phyloP scores from a whole-genome alignment of 2,113 vertebrate genomes.

The Astatoreochromis straeleni region DNA sequence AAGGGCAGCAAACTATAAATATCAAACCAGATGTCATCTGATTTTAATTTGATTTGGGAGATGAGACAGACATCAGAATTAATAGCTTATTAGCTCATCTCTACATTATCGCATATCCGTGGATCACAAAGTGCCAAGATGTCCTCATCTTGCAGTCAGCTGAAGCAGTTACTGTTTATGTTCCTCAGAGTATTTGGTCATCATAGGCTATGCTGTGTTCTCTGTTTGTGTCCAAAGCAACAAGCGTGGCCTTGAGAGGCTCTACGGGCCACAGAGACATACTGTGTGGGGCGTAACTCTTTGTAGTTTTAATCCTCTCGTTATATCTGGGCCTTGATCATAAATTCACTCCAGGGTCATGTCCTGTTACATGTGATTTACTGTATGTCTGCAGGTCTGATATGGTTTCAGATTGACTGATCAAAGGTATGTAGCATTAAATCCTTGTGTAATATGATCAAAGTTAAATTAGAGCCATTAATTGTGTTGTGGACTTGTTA shows the following conservation, averaged over 20 bases:
- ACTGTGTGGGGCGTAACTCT: neutral
- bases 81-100: neutral
- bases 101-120: neutral
- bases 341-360: slow-evolving; percentile 10
- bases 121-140: neutral
- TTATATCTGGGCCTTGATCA: slow-evolving; percentile 27
- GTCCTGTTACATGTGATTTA: slow-evolving; percentile 1
- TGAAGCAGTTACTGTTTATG: neutral
- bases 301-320: slow-evolving; percentile 53
- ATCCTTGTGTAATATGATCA: slow-evolving; percentile 21
- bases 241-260: neutral
- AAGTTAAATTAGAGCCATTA: neutral
- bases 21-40: slow-evolving; percentile 33
- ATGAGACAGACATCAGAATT: neutral
- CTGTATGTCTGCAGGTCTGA: neutral
- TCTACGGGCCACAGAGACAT: neutral
- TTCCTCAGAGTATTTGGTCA: neutral
- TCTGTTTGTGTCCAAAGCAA: slow-evolving; percentile 46
- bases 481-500: neutral
- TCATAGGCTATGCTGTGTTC: neutral
- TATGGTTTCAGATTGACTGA: neutral
- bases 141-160: neutral
- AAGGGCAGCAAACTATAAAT: slow-evolving; percentile 48
- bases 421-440: neutral
- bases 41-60: slow-evolving; percentile 37